Conservation (phyloP, 1,140 invertebrate species). For the Megalopta genalis region DNA sequence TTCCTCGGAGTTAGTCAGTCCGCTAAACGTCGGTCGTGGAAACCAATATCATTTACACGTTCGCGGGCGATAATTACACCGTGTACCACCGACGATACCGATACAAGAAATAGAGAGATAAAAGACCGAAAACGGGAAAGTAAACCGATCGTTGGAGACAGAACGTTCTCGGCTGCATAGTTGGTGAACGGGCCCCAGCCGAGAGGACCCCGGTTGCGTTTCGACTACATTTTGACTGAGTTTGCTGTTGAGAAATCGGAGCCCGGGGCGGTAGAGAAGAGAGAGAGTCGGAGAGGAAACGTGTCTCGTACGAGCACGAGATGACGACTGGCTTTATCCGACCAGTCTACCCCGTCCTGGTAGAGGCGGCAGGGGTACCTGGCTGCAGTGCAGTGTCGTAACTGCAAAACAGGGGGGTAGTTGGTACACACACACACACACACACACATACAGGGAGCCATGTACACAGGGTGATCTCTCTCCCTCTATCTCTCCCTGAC, state of each 20-base stretch:
- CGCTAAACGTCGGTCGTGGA: not conserved
- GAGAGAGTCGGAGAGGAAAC: not conserved
- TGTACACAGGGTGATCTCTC: not conserved
- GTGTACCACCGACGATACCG: slow-evolving; percentile 18
- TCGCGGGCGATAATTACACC: not conserved
- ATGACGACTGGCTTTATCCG: slow-evolving; percentile 52
- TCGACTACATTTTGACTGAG: slow-evolving; percentile 48
- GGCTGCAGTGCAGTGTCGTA: slow-evolving; percentile 65
- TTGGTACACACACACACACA: not conserved
- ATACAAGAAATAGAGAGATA: slow-evolving; percentile 17
- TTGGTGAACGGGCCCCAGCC: slow-evolving; percentile 14
- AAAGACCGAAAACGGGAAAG: slow-evolving; percentile 7
- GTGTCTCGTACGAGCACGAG: slow-evolving; percentile 36
- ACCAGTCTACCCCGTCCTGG: slow-evolving; percentile 16
- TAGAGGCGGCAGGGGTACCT: slow-evolving; percentile 45
- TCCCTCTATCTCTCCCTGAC: not conserved
- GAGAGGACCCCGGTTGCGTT: not conserved
- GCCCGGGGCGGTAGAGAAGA: not conserved
- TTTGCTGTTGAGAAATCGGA: not conserved
- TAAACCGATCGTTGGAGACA: slow-evolving; percentile 13
- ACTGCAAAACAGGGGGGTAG: slow-evolving; percentile 55
- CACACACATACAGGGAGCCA: not conserved
- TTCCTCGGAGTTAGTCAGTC: slow-evolving; percentile 13
- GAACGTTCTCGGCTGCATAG: slow-evolving; percentile 23
- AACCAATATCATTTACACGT: not conserved